Evolutionary conservation across 2,113 vertebrate genomes (phyloP), one percentile per base, ranked within the genome.

Genomic region (Bubo blakistoni): DNA sequence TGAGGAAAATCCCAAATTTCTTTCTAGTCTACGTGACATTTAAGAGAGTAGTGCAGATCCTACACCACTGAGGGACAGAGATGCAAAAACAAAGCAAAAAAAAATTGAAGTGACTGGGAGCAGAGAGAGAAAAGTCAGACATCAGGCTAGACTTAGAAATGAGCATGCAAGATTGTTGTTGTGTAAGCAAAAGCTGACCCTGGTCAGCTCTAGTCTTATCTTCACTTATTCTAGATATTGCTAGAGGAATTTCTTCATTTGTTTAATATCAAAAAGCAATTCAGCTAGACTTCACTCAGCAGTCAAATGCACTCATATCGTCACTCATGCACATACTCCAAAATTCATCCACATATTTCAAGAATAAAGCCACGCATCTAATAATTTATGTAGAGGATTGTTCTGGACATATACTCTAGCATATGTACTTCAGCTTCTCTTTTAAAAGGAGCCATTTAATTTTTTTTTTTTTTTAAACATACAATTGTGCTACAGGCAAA

Each of bases 261-360:
- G 52, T 95, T 96, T 97, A 91, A 84, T 95, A 97, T 88, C 88
- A 96, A 58, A 76, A 94, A 90, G 81, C 92, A 96, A 92, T 96
- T 95, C 51, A 44, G 88, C 61, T 80, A 55, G 62, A 72, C 93
- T 94, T 94, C 71, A 86, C 86, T 96, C 74, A 90, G 38, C 72
- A 94, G 67, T 96, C 82, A 42, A 18, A n/a, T 69, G 26, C n/a
- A 70, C 81, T 95, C 80, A 52, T 57, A 63, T 95, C 86, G 91
- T 76, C 74, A 42, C 34, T 93, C 54, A 81, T 70, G 78, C 81
- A 81, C n/a, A 29, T 42, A 61, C 30, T 86, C 19, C 67, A 77
- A 51, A 92, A 59, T 80, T 46, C 7, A 58, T 84, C 66, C 61
- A 47, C 71, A 72, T 52, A 47, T 73, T 81, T 85, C 55, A 93